Evolutionary conservation across 2,888 invertebrate genomes (phyloP), one percentile per base, ranked within the genome.

Genomic region (Cyrtodaria siliqua): DNA sequence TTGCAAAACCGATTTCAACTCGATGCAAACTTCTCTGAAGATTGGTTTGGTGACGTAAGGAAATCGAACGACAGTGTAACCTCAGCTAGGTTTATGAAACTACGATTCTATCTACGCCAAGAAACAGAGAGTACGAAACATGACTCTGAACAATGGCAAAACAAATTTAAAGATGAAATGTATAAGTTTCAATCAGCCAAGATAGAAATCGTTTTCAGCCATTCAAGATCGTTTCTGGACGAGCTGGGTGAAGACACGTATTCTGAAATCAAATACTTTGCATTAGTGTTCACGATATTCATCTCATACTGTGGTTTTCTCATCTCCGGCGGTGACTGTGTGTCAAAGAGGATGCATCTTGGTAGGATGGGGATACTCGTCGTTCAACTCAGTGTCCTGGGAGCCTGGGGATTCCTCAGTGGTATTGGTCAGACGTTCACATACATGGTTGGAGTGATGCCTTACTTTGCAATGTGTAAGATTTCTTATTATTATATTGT

Each of bases 261-360:
- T 38, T 29, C 62, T 23, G 76, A 76, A 20, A 76, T 76, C 6
- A 70, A 61, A 0, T 57, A 67, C 16, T 76, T 76, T 50, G 62
- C 71, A 2, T 59, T 76, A 2, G 76, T 56, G n/a, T 66, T 76
- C 55, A 71, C 70, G 0, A 67, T 76, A 9, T 71, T 76, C n/a
- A 61, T 76, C 18, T 71, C 76, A 12, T 76, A 71, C 38, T 56
- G 61, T 18, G 71, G 76, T 18, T 66, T 76, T 18, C 38, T 76
- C 0, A 50, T 76, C 24, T 67, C 76, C 23, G 76, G 76, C 3
- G 76, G 76, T 2, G 62, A 76, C 49, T 62, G 66, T 24, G 56
- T 76, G 18, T 57, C 76, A 2, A 76, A 76, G 26, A 49, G 71
- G 12, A 62, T 71, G 3, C 40, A 76, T 52, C 57, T 76, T 2